Base-by-base conservation (phyloP, 2,113 vertebrate genomes). In the Podarcis cretensis region DNA sequence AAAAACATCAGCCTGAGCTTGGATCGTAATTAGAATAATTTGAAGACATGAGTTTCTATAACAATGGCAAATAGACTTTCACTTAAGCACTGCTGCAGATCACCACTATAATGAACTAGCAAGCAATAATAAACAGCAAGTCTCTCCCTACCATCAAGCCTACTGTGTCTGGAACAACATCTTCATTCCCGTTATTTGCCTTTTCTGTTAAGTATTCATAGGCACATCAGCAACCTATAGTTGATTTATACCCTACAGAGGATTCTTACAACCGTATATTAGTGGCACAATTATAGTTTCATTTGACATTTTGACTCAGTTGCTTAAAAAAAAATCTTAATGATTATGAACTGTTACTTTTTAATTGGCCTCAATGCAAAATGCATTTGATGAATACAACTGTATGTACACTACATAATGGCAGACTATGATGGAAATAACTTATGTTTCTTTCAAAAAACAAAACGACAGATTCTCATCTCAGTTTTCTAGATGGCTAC, bases 391-490 rank as follows among this genome's bases (percentile, higher is more conserved):
- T 30, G 88, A 86, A 40, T 37, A 85, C 23, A 63, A 32, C 4
- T 80, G 40, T 85, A 63, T 37, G 83, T 27, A 37, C n/a, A 90
- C 30, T 78, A 69, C 30, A 6, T n/a, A 30, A 90, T 32, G 21
- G 81, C 48, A 23, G 6, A 88, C 81, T 84, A 89, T 76, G 30
- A 71, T 83, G 89, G 90, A 77, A 91, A 92, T 86, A 91, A 89
- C 81, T 76, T 81, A 83, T 35, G 25, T 84, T 8, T n/a, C 35
- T 40, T 66, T 43, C 13, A 18, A 65, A 76, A 27, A 63, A 48
- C 8, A 48, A 48, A 48, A 48, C 9, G 43, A 48, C 43, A 48
- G 43, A 48, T 48, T 48, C 43, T 48, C 43, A 48, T 48, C 43
- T 10, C 43, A 2, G 8, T 48, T 48, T 48, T 48, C 43, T 48